Conservation (phyloP, 1,140 invertebrate species). For the Heliconius hermathena region DNA sequence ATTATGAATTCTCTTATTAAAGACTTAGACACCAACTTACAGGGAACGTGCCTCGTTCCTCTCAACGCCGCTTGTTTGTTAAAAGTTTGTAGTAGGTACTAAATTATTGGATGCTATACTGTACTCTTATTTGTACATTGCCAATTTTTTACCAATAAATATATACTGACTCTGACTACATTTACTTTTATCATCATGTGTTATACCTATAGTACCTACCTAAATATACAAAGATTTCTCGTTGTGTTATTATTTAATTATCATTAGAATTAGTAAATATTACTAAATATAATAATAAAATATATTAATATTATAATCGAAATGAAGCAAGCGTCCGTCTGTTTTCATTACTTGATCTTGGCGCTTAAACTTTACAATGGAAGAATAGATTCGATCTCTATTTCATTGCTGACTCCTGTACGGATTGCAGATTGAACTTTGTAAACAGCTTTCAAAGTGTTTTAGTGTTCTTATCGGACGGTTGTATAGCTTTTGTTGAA, state of each 20-base stretch:
- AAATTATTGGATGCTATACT: background rate
- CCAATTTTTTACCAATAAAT: background rate
- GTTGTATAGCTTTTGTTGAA: background rate
- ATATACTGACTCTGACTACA: no score
- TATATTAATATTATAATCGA: background rate
- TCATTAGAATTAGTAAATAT: no score
- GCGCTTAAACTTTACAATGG: constrained; percentile 2
- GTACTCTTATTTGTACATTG: background rate
- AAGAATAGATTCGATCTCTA: constrained; percentile 4
- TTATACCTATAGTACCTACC: no score
- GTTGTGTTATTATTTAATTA: no score
- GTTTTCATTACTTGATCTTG: background rate
- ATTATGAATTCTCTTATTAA: background rate
- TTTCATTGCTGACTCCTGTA: constrained; percentile 11
- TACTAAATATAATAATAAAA: no score
- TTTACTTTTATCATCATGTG: no score
- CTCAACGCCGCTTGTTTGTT: background rate
- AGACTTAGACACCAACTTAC: background rate
- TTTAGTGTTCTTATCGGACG: background rate
- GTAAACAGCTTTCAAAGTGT: constrained; percentile 7
- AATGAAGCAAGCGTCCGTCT: background rate
- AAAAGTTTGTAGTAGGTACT: background rate
- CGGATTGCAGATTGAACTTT: constrained; percentile 7
- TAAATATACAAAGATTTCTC: no score
- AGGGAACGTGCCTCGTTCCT: background rate